phyloP scores from a whole-genome alignment of 2,888 invertebrate species.

The Coelinius sp. region DNA sequence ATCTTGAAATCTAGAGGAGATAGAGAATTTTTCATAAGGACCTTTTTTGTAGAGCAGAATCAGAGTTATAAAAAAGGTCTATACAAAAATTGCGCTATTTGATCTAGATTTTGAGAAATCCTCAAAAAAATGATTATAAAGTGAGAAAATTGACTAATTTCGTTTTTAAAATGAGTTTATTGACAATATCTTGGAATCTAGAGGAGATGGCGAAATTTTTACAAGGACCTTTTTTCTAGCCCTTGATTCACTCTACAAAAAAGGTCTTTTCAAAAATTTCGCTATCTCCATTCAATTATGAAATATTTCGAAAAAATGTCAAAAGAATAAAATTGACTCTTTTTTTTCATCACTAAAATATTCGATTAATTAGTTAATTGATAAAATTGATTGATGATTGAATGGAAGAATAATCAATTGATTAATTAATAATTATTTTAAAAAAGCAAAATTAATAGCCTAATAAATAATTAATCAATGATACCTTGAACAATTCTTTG shows the following conservation, averaged over 20 bases:
- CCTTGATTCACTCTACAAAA: not conserved
- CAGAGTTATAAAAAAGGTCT: not conserved
- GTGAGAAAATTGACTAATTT: no score
- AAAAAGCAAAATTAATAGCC: not conserved
- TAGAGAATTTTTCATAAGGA: not conserved
- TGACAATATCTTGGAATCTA: not conserved
- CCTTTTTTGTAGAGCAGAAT: not conserved
- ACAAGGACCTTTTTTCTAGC: not conserved
- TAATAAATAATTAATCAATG: not conserved
- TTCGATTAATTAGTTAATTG: not conserved
- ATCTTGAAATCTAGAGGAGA: not conserved
- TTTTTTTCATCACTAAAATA: no score
- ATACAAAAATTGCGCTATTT: not conserved
- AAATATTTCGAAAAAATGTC: not conserved
- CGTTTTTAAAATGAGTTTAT: not conserved
- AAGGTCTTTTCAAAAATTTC: not conserved
- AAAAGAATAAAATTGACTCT: not conserved
- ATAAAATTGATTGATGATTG: not conserved
- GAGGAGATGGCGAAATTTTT: not conserved
- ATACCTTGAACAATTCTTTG: slow-evolving; percentile 87
- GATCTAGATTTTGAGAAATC: no score
- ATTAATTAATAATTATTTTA: not conserved
- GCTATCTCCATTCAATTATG: not conserved
- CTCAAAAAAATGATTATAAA: no score
- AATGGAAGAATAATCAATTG: not conserved